Evolutionary conservation across 2,797 vertebrate species (phyloP), one percentile per base, ranked within the genome.

Genomic region (Trematomus bernacchii): DNA sequence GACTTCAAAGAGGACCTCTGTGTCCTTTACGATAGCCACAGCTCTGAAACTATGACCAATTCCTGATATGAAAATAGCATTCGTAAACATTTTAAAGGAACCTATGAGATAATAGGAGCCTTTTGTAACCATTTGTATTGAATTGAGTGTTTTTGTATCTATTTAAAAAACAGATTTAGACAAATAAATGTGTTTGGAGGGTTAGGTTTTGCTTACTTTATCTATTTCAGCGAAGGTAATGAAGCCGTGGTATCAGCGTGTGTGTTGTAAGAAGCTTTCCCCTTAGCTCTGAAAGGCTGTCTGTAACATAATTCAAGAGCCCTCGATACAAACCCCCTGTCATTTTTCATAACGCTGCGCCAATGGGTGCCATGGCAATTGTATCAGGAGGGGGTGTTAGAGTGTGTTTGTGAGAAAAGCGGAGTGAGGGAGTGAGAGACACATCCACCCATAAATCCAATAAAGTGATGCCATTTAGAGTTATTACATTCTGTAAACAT

Each of bases 401-500:
- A 54, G 54, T 58, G 52, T 72, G 58, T 44, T 3, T 68, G 33
- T 66, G 30, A 60, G 9, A 27, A 46, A 19, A 16, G 73, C 46
- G 18, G 14, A 27, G 77, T 47, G 66, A 76, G 73, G 65, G 52
- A 79, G 54, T 66, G 67, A 66, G 69, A 76, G 71, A 84, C 71
- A 82, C 62, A 90, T 89, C 84, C 84, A 76, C 89, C 87, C 84
- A 87, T 92, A 91, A 91, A 92, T 92, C 90, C 91, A 94, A 94
- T 93, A 94, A 93, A 89, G 86, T 86, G 87, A 90, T 93, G 92
- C 90, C 92, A 94, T 93, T 92, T 91, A 82, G 77, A 87, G 89
- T 93, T 94, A 92, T 93, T 93, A 91, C 91, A 92, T 91, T 90
- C 85, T 85, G 82, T 89, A 89, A 94, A 93, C 87, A 90, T 89